Conservation (phyloP, 2,113 vertebrate genomes). For the Phasianus colchicus region DNA sequence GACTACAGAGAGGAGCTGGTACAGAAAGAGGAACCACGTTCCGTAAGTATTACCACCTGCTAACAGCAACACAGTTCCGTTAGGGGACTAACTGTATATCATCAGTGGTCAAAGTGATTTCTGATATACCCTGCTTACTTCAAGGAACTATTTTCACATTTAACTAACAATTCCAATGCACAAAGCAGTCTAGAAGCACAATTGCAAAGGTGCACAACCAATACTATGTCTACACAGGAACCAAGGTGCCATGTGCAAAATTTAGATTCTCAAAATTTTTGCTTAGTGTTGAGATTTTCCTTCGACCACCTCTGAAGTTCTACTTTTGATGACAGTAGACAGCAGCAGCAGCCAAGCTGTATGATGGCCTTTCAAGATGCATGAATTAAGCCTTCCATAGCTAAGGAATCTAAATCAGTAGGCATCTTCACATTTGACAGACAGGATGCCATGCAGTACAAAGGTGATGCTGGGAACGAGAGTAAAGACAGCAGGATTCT, state of each 20-base stretch:
- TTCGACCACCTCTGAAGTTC: background rate
- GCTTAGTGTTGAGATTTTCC: background rate
- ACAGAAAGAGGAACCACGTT: background rate
- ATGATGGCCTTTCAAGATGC: background rate
- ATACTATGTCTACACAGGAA: background rate
- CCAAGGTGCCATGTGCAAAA: background rate
- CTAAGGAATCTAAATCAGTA: background rate
- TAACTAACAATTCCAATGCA: background rate
- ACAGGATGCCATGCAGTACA: background rate
- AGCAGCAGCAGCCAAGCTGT: background rate
- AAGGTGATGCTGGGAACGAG: background rate
- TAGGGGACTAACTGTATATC: background rate
- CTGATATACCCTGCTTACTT: background rate
- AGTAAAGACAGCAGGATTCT: background rate
- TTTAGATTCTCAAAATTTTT: background rate
- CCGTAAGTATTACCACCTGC: background rate
- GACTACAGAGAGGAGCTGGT: background rate
- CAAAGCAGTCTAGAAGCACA: background rate
- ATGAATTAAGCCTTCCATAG: background rate
- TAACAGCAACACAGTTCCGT: background rate
- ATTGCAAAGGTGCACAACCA: background rate
- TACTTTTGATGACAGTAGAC: background rate
- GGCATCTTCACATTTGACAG: background rate
- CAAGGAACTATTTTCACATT: constrained; percentile 1
- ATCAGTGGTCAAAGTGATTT: background rate